Evolutionary conservation across 2,113 vertebrate species (phyloP).

Genomic region (Mormoops blainvillei): DNA sequence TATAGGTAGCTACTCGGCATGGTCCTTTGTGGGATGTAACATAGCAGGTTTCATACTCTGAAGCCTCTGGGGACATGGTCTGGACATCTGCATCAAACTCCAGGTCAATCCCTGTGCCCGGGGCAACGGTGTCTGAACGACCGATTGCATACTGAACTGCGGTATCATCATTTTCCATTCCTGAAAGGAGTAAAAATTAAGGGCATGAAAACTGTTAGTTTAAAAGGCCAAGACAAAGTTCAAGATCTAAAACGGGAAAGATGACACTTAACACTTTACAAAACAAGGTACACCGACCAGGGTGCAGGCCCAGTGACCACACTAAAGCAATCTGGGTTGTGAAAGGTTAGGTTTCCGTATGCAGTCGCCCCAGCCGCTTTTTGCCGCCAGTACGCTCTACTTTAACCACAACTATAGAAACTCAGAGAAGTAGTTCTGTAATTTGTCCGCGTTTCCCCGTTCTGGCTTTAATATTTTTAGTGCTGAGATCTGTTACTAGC

Average conservation of each 20-base stretch:
- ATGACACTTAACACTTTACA: background rate
- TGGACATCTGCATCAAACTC: slow-evolving; percentile 98
- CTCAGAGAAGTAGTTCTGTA: background rate
- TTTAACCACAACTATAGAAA: background rate
- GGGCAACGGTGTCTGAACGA: slow-evolving; percentile 94
- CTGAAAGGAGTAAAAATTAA: slow-evolving; percentile 75
- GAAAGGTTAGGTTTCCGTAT: background rate
- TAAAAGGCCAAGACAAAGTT: background rate
- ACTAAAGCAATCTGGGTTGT: rapidly evolving
- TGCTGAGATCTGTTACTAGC: background rate
- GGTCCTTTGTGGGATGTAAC: slow-evolving; percentile 98
- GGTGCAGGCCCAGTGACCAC: too few species aligned
- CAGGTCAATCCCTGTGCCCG: slow-evolving; percentile 95
- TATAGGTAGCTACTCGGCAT: slow-evolving; percentile 94
- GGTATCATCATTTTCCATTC: slow-evolving; percentile 97
- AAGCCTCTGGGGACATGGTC: slow-evolving; percentile 98
- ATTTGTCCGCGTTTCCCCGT: background rate
- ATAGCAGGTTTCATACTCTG: slow-evolving; percentile 98
- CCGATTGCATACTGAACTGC: slow-evolving; percentile 98
- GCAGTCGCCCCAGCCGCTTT: background rate
- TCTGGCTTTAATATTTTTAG: background rate
- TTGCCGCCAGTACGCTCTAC: background rate
- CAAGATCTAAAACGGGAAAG: background rate
- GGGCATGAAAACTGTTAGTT: background rate
- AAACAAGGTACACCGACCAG: rapidly evolving